These are phyloP conservation scores for Crossocerus cetratus DNA, from an alignment of 2,888 invertebrate genomes.

Conservation along the genomic window DNA sequence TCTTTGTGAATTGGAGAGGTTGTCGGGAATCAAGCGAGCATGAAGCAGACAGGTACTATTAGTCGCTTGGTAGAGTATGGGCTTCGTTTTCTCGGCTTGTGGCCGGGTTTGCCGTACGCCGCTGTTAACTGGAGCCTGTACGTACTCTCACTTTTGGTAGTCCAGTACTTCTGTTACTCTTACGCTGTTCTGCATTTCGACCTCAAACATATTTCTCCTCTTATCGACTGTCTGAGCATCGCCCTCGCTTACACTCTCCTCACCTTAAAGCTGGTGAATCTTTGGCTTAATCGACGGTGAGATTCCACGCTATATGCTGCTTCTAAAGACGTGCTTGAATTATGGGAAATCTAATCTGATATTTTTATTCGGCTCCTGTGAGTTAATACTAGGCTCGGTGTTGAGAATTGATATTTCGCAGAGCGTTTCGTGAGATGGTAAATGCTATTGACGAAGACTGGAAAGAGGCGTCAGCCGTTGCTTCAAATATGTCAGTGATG, in stretches of 20 bases:
- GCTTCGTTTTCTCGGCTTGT: slow-evolving; percentile 28
- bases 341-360: too few species aligned
- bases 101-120: slow-evolving; percentile 19
- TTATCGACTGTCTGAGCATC: neutral
- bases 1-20: neutral
- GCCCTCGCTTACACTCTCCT: neutral
- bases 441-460: neutral
- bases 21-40: neutral
- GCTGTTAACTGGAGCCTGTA: neutral
- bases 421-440: neutral
- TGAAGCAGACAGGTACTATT: slow-evolving; percentile 4
- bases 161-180: neutral
- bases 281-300: neutral
- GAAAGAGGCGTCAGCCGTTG: neutral
- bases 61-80: slow-evolving; percentile 19
- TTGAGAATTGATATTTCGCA: neutral
- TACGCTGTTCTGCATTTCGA: neutral
- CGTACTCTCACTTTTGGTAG: neutral
- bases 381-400: too few species aligned
- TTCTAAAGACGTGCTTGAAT: neutral
- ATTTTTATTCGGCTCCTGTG: too few species aligned
- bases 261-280: neutral
- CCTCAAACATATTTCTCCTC: neutral
- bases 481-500: neutral
- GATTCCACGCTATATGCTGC: neutral